Base-by-base conservation (phyloP, 2,113 vertebrate species). In the Todiramphus chloris region DNA sequence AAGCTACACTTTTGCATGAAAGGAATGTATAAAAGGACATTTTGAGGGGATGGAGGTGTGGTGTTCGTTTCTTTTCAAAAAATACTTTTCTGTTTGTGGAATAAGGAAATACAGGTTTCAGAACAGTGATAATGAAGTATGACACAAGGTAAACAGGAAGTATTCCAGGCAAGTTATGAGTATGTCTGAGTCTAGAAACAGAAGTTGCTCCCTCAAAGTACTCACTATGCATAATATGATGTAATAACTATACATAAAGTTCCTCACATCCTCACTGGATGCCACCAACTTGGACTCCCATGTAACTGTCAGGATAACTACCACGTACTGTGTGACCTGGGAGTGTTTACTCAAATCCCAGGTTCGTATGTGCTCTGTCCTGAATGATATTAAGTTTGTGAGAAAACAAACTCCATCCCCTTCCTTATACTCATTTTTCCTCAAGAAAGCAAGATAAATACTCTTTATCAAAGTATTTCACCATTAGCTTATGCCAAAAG, bases 21-120 rank as follows among this genome's bases (percentile, higher is more conserved):
- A 87, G 33, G 21, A 87, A 88, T 20, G 10, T 33, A 50, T 8
- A 31, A 59, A 84, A 76, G 35, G 28, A 53, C 19, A 63, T 51
- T 28, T 6, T 5, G 1, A 2, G 15, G n/a, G 16, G 13, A 16
- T 2, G 10, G 7, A 2, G 16, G 13, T 4, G 24, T 44, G 31
- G 11, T 8, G 33, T 9, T 39, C 8, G 16, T 55, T 67, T 46
- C 3, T 39, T 83, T 78, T 24, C 7, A 23, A 13, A 51, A 72
- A 63, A 31, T 21, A 15, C 8, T 60, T 63, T 59, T 41, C 7
- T 46, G 6, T 48, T 77, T 53, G 8, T n/a, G 16, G 30, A 74
- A 58, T 31, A 86, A 74, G 15, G 37, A 88, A 78, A 67, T 18
- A 27, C 5, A 69, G 5, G 11, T 68, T 90, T 70, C 30, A 13